A percentile compares a stretch with the other conserved stretches of the same genome.
These are phyloP conservation scores for Halictus quadricinctus DNA, from an alignment of 2,888 invertebrate species.

Conservation along the genomic window DNA sequence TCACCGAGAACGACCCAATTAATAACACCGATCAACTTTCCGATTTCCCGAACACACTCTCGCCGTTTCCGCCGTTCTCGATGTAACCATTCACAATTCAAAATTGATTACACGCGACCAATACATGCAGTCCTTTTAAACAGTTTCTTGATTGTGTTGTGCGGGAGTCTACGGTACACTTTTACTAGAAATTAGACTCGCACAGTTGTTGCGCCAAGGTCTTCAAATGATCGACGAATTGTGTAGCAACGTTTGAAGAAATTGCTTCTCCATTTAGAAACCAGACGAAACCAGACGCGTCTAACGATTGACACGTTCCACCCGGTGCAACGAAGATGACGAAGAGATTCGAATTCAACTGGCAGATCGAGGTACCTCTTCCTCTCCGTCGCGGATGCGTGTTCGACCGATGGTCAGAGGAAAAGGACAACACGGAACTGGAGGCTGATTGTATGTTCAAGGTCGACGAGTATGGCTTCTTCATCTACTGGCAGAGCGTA, in stretches of 20 bases:
- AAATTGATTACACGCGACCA: too few relatives aligned
- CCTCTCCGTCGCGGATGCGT: conserved; percentile 92
- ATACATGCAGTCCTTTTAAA: too few relatives aligned
- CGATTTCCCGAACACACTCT: not conserved
- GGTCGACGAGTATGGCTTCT: conserved; percentile 98
- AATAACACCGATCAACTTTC: conserved; percentile 2
- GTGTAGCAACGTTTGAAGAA: not conserved
- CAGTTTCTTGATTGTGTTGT: too few relatives aligned
- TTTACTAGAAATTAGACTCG: not conserved
- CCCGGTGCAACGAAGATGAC: conserved; percentile 87
- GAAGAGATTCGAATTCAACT: conserved; percentile 99
- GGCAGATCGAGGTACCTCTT: conserved; percentile 97
- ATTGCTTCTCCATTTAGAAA: conserved; percentile 28
- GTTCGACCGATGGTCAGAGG: conserved; percentile 99
- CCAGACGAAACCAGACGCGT: conserved; percentile 36
- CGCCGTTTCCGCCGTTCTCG: not conserved
- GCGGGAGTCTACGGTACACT: too few relatives aligned
- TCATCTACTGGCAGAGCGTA: conserved; percentile 99
- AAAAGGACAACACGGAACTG: conserved; percentile 95
- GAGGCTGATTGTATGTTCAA: conserved; percentile 95
- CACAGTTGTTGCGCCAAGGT: not conserved
- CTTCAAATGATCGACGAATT: too few relatives aligned
- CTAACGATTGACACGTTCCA: conserved; percentile 41
- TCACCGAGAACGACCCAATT: not conserved
- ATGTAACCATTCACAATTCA: not conserved